These are phyloP conservation scores for Torymus auratus DNA, from an alignment of 2,888 invertebrate genomes.

Conservation along the genomic window DNA sequence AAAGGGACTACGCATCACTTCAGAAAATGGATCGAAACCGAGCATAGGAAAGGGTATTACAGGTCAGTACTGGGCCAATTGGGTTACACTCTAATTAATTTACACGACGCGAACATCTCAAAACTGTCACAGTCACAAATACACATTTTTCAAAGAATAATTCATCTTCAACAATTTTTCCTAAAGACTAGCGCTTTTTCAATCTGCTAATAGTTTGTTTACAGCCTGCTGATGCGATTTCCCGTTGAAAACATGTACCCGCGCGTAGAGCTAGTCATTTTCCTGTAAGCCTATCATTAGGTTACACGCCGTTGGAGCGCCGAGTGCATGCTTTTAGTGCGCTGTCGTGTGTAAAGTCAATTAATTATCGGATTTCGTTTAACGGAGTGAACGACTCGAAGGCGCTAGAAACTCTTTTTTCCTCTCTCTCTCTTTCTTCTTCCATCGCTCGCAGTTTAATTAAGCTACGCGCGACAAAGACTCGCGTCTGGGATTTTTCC, in stretches of 20 bases:
- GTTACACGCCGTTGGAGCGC: slow-evolving; percentile 10
- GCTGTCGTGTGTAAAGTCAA: slow-evolving; percentile 46
- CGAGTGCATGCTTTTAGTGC: slow-evolving; percentile 50
- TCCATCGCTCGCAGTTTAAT: slow-evolving; percentile 14
- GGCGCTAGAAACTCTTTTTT: neutral
- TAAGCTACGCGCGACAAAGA: slow-evolving; percentile 11
- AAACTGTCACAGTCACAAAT: no score
- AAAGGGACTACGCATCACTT: no score
- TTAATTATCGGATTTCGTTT: slow-evolving; percentile 54
- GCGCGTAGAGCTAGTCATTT: neutral
- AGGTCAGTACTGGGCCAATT: no score
- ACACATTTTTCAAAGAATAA: no score
- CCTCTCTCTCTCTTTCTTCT: neutral
- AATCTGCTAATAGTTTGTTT: no score
- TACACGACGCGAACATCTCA: no score
- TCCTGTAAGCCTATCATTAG: slow-evolving; percentile 26
- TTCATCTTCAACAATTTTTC: no score
- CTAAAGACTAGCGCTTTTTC: no score
- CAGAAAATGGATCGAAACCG: no score
- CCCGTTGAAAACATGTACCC: neutral
- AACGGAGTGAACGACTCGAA: slow-evolving; percentile 42
- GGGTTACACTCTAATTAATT: no score
- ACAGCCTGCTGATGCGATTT: no score
- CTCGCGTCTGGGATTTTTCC: neutral
- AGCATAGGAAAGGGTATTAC: no score